Base-by-base conservation (phyloP, 2,888 invertebrate genomes). In the Drosophila dives region DNA sequence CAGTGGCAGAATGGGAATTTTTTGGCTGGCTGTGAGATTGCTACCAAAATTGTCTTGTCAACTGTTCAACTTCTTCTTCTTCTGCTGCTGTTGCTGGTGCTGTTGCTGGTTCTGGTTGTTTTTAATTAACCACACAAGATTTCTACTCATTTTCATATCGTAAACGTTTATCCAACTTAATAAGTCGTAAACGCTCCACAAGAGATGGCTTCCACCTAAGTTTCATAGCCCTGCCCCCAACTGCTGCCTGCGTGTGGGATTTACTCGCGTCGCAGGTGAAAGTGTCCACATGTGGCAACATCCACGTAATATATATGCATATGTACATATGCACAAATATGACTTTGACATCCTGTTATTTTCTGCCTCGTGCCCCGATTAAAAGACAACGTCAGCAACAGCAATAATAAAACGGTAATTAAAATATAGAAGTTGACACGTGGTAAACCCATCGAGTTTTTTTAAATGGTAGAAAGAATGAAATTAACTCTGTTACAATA, bases 91-190 rank as follows among this genome's bases (percentile, higher is more conserved):
- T 68, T n/a, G n/a, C 10, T 17, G 38, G 10, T 40, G 40, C 5
- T 42, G n/a, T 0, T 6, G 2, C n/a, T 20, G 45, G 45, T 20
- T 12, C 45, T 23, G 45, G 45, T 23, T 45, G 71, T 81, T 85
- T 89, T 91, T 90, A 90, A 90, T 90, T 90, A 90, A 86, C 85
- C 91, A 77, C 88, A 86, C 85, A 87, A 90, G 90, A 88, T 85
- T 84, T 84, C 81, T 90, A 86, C 86, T 89, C 84, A 86, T 83
- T 81, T 89, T 90, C 90, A 83, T 81, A 90, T 81, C 90, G 78
- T 88, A 90, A 90, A 91, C 91, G 91, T 90, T 91, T 90, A 90
- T 84, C 91, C 91, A 84, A 84, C 86, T 91, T 91, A 90, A 90
- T 88, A 90, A 90, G 91, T 90, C 90, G 87, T 91, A 91, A 90